Base-by-base conservation (phyloP, 2,113 vertebrate species). In the Leuciscus idus region DNA sequence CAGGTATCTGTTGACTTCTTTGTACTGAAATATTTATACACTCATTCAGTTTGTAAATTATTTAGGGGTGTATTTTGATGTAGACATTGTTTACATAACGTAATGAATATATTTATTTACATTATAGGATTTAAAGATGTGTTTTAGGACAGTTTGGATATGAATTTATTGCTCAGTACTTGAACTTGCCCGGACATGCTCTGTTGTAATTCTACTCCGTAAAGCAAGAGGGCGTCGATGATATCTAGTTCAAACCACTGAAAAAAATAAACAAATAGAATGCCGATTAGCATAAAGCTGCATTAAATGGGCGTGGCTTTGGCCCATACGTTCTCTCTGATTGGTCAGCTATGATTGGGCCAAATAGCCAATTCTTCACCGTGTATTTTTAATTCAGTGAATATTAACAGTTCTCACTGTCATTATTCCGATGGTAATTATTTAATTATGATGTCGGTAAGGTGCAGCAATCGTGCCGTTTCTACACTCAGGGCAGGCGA, bases 401-500 rank as follows among this genome's bases (percentile, higher is more conserved):
- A 4, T 17, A 61, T 61, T 8, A 17, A 17, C 39, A 39, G 43
- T 8, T 62, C 8, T 43, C 61, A 48, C 39, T 50, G 59, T 30
- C 26, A 21, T 21, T 19, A 78, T 36, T 78, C 52, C 30, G 19
- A 57, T 59, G 5, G 13, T 50, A 50, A 10, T 81, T 21, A 6
- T 81, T 55, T 55, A 55, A 55, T 77, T 55, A 55, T 77, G 28
- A 66, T 8, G 28, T 48, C 30, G 33, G 77, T 13, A 85, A 19
- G 0, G 75, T 89, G 15, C 91, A 91, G 36, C 92, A 28, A 30
- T 28, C 90, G 23, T 95, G 95, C 76, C 94, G 94, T 59, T 95
- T 95, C 89, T 95, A 91, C 84, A 93, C 94, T 57, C 94, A 94
- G 88, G 95, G 95, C 59, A 91, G 90, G 84, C 87, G 39, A 74